Percentiles rank a stretch among this genome's conserved stretches.
phyloP scores from a whole-genome alignment of 2,797 vertebrate species.

The Micropoecilia bifurca region DNA sequence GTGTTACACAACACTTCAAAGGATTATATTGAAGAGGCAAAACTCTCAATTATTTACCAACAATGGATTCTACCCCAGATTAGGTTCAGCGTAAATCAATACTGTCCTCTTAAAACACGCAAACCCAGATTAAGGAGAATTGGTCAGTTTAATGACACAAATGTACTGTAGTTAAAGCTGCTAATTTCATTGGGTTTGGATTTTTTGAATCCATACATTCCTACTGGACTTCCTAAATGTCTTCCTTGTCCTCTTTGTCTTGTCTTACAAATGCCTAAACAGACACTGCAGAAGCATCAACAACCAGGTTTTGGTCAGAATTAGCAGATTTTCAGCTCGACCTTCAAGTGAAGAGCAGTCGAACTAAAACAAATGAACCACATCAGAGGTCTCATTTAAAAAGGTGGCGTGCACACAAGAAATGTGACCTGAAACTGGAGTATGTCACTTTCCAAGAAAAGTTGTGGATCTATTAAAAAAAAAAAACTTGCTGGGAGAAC shows the following conservation, averaged over 20 bases:
- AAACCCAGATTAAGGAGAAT: not conserved
- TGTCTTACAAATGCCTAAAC: not conserved
- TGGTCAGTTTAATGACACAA: not conserved
- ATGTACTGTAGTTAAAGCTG: not conserved
- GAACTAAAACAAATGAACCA: not conserved
- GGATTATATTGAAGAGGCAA: slow-evolving; percentile 1
- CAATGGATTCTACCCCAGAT: not conserved
- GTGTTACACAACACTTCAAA: not conserved
- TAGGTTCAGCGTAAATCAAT: not conserved
- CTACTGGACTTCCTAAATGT: not conserved
- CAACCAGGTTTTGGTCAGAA: not conserved
- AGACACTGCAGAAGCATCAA: not conserved
- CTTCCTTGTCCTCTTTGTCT: not conserved
- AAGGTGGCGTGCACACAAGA: too few relatives aligned
- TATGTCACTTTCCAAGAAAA: too few relatives aligned
- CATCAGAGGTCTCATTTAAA: not conserved
- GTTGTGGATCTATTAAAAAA: too few relatives aligned
- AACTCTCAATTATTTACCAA: not conserved
- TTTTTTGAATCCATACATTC: not conserved
- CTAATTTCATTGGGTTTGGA: not conserved
- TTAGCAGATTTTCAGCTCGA: not conserved
- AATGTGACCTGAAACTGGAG: too few relatives aligned
- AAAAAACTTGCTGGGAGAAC: too few relatives aligned
- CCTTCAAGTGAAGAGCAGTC: not conserved
- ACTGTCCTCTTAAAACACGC: not conserved